These are phyloP conservation scores for Ochotona princeps DNA, from an alignment of 2,113 vertebrate species.

Conservation along the genomic window DNA sequence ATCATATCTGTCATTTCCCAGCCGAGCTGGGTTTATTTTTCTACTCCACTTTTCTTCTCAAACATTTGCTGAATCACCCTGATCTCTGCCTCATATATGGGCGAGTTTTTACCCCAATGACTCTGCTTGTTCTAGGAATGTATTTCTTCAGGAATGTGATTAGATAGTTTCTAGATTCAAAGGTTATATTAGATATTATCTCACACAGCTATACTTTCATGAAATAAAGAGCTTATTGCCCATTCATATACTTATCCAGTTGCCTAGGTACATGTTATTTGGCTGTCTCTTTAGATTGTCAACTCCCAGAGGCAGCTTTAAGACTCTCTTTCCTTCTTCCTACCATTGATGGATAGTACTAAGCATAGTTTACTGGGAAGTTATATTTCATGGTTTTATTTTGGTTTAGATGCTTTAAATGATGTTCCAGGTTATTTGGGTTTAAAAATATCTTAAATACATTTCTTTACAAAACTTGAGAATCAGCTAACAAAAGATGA, in stretches of 20 bases:
- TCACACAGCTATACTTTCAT: neutral
- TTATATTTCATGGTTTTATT: slow-evolving; percentile 46
- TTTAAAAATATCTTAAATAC: slow-evolving; percentile 47
- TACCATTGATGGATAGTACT: slow-evolving; percentile 6
- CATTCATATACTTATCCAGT: slow-evolving; percentile 8
- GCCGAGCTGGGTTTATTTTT: neutral
- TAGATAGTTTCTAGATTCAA: slow-evolving; percentile 20
- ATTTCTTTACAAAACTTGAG: slow-evolving; percentile 24
- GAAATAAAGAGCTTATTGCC: slow-evolving; percentile 21
- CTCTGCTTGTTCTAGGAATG: neutral
- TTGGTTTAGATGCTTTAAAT: slow-evolving; percentile 39
- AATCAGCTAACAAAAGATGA: slow-evolving; percentile 17
- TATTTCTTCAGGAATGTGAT: slow-evolving; percentile 42
- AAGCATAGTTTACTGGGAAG: neutral
- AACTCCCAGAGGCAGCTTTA: neutral
- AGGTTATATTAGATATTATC: slow-evolving; percentile 31
- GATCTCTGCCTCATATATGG: neutral
- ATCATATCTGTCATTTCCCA: neutral
- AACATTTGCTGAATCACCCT: neutral
- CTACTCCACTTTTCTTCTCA: neutral
- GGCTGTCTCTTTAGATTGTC: neutral
- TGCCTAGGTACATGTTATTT: neutral
- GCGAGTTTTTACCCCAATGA: neutral
- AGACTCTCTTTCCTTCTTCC: neutral
- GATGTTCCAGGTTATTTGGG: slow-evolving; percentile 29